Percentiles rank a stretch among this genome's conserved stretches.
Conservation (phyloP, 2,888 invertebrate genomes). For the Mythimna lalbum region DNA sequence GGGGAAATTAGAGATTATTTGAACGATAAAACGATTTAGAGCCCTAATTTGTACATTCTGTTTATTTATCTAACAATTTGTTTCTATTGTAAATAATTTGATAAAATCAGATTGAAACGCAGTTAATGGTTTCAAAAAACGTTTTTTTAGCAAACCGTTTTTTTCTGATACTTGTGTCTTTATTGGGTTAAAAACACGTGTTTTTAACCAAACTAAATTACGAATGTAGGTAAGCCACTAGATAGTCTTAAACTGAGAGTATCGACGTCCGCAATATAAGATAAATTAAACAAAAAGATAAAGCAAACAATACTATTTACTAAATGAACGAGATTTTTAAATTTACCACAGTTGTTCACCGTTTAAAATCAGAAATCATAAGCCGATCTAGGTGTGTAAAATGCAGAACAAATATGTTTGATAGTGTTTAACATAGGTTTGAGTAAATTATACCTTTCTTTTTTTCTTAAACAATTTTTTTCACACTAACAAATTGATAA, state of each 20-base stretch:
- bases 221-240: too few relatives aligned
- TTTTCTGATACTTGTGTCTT: too few relatives aligned
- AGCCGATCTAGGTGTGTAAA: too few relatives aligned
- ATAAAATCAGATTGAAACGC: constrained; percentile 5
- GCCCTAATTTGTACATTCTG: constrained; percentile 17
- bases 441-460: too few relatives aligned
- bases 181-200: not conserved
- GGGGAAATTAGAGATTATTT: constrained; percentile 57
- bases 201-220: not conserved
- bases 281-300: not conserved
- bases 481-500: not conserved
- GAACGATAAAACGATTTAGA: constrained; percentile 52
- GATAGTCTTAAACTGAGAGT: not conserved
- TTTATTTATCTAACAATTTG: constrained; percentile 30
- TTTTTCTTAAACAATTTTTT: not conserved
- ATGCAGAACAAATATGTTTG: too few relatives aligned
- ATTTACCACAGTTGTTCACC: too few relatives aligned
- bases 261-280: not conserved
- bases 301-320: too few relatives aligned
- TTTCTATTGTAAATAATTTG: constrained; percentile 7
- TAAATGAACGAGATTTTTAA: too few relatives aligned
- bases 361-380: too few relatives aligned
- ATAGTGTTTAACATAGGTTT: too few relatives aligned
- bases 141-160: not conserved
- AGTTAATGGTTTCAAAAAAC: not conserved